Evolutionary conservation across 2,797 vertebrate genomes (phyloP).

Genomic region (Melanotaenia trifasciata): DNA sequence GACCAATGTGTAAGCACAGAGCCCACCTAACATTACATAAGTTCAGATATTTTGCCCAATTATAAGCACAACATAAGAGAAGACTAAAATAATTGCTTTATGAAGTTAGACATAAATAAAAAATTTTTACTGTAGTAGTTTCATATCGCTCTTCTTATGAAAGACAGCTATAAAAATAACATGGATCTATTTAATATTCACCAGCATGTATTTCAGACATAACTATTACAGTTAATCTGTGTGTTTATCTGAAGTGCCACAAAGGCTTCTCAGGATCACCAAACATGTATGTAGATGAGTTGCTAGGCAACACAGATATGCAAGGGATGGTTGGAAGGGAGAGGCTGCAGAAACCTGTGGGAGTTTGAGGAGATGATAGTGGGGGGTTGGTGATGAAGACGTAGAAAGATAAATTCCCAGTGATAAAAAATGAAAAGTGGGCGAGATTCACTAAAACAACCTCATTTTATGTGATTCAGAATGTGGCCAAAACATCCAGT

Average conservation of each 20-base stretch:
- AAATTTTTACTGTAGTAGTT: no score
- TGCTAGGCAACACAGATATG: conserved; percentile 72
- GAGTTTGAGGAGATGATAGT: conserved; percentile 47
- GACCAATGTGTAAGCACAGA: background rate
- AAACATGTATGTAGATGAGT: conserved; percentile 57
- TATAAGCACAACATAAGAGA: no score
- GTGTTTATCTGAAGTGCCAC: conserved; percentile 15
- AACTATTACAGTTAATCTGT: background rate
- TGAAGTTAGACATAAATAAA: no score
- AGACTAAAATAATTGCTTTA: no score
- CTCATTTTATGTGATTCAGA: no score
- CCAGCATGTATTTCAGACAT: background rate
- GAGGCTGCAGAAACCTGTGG: conserved; percentile 58
- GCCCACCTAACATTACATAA: no score
- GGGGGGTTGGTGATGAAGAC: conserved; percentile 13
- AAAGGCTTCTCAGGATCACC: conserved; percentile 39
- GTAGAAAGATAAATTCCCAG: conserved; percentile 22
- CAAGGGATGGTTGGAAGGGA: conserved; percentile 56
- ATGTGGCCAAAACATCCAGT: background rate
- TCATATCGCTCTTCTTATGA: no score
- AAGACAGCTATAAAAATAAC: no score
- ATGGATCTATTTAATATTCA: background rate
- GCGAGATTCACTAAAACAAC: background rate
- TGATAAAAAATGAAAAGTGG: background rate
- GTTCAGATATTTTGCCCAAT: no score